Evolutionary conservation across 2,797 vertebrate species (phyloP), one percentile per base, ranked within the genome.

Genomic region (Danio aesculapii): DNA sequence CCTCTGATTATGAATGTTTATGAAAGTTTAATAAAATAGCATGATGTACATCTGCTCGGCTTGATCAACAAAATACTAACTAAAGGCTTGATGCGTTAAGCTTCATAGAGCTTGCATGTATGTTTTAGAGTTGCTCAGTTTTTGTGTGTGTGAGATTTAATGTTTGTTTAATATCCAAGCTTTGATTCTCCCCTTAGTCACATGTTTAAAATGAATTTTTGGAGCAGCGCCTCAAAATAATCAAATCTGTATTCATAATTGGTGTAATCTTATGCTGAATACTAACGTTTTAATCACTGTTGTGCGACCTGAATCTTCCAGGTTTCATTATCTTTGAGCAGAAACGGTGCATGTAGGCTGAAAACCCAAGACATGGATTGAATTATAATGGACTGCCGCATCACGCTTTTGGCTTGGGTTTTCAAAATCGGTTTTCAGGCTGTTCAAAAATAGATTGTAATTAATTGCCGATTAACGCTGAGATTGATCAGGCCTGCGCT

Each of bases 401-500:
- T 62, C 46, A 21, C 2, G 13, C 75, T 78, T 78, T 78, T 44
- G 12, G 58, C 67, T 72, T 19, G 10, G 39, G 16, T 52, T 61
- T 73, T 57, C 21, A 64, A 39, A 77, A 75, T 49, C 30, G 1
- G 16, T 39, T 77, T 74, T 59, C 39, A 8, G 53, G 6, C 52
- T 3, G 14, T 75, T 68, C 14, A 46, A 57, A 75, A 83, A 74
- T 72, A 69, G 75, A 50, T 46, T 7, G 47, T 69, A 69, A 79
- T 83, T 83, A 83, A 79, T 63, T 47, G 76, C 14, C 6, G 63
- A 78, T 83, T 83, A 69, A 44, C 11, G 16, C 19, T 13, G 46
- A 79, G 76, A 75, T 83, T 75, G 76, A 79, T 83, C 76, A 19
- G 62, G 41, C 52, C 17, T 69, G 68, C 52, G 55, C 75, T 61